A percentile compares a stretch with the other conserved stretches of the same genome.
Evolutionary conservation across 2,888 invertebrate genomes (phyloP).

Genomic region (Trachelus stipa): DNA sequence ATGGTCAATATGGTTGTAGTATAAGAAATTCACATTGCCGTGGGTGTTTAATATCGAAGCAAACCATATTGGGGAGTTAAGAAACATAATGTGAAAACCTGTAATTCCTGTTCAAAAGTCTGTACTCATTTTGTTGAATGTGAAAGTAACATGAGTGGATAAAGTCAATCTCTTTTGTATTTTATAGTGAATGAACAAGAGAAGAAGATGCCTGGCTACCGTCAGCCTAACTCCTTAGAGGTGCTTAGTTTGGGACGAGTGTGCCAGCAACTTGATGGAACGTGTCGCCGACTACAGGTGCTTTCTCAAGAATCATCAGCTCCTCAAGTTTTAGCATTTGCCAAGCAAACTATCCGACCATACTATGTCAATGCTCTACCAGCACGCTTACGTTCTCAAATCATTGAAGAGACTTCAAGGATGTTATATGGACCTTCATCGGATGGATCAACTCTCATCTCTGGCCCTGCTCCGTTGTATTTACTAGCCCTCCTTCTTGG

Average conservation of each 20-base stretch:
- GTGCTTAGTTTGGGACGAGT: conserved; percentile 62
- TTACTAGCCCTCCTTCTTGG: conserved; percentile 62
- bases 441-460: conserved; percentile 59
- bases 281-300: conserved; percentile 62
- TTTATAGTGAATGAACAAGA: conserved; percentile 52
- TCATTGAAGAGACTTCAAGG: conserved; percentile 62
- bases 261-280: conserved; percentile 62
- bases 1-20: background rate
- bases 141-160: background rate
- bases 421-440: conserved; percentile 59
- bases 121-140: background rate
- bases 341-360: conserved; percentile 60
- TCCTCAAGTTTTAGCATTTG: conserved; percentile 57
- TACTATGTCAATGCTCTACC: conserved; percentile 62
- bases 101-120: background rate
- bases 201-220: conserved; percentile 61
- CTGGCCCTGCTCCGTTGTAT: conserved; percentile 64
- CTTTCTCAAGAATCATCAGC: conserved; percentile 63
- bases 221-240: conserved; percentile 62
- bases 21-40: background rate
- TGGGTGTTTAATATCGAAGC: background rate
- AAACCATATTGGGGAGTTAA: background rate
- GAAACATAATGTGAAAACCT: background rate
- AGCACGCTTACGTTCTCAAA: conserved; percentile 58
- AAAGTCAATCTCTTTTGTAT: background rate